phyloP scores from a whole-genome alignment of 2,797 vertebrate genomes.

The Bufotes viridis region DNA sequence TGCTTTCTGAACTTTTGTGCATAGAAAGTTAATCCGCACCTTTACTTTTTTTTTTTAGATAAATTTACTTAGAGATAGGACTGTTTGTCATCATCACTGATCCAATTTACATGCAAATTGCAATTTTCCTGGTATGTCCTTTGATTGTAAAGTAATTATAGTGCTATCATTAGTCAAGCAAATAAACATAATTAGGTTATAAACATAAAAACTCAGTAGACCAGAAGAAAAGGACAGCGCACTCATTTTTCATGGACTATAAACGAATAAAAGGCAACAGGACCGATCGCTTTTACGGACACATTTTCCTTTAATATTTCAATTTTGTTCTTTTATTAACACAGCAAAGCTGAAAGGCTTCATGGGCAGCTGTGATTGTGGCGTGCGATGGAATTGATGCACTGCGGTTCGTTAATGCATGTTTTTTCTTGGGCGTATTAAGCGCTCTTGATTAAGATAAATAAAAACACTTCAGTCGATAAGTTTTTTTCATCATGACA shows the following conservation, averaged over 20 bases:
- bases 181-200: conserved; percentile 43
- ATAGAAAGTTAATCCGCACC: background rate
- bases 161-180: conserved; percentile 41
- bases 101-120: conserved; percentile 47
- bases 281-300: background rate
- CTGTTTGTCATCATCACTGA: conserved; percentile 21
- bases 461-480: background rate
- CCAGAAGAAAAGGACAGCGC: conserved; percentile 30
- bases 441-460: background rate
- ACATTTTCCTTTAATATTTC: background rate
- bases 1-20: background rate
- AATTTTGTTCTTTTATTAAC: conserved; percentile 13
- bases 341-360: background rate
- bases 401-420: background rate
- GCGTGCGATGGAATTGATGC: background rate
- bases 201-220: conserved; percentile 14
- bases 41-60: background rate
- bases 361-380: background rate
- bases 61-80: conserved; percentile 23
- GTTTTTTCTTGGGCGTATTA: conserved; percentile 4
- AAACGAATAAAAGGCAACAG: conserved; percentile 19
- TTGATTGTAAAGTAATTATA: conserved; percentile 46
- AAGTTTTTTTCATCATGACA: background rate
- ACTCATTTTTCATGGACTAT: conserved; percentile 23
- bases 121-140: conserved; percentile 27